A percentile compares a stretch with the other conserved stretches of the same genome.
Conservation (phyloP, 2,888 invertebrate genomes). For the Laothoe populi region DNA sequence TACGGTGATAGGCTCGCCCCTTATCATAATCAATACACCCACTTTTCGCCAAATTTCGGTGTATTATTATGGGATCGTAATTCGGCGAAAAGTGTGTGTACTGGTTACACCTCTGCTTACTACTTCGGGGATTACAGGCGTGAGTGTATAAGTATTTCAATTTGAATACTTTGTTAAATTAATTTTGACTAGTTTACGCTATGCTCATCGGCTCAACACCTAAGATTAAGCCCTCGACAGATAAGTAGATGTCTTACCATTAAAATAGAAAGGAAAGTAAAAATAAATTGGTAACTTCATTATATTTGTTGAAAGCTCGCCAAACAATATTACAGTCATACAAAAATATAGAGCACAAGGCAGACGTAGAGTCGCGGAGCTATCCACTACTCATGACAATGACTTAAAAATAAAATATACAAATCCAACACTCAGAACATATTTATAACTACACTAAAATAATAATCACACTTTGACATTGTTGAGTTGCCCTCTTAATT, state of each 20-base stretch:
- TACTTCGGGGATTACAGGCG: no score
- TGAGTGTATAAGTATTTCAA: no score
- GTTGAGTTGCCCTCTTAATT: conserved; percentile 80
- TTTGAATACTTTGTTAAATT: not conserved
- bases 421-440: conserved; percentile 70
- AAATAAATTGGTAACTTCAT: conserved; percentile 46
- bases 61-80: no score
- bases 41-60: no score
- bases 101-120: no score
- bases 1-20: no score
- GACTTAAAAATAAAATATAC: conserved; percentile 73
- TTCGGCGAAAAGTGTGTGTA: no score
- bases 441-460: conserved; percentile 73
- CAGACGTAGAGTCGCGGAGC: conserved; percentile 7
- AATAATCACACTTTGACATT: conserved; percentile 85
- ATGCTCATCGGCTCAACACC: not conserved
- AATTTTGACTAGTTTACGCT: conserved; percentile 14
- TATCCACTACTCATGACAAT: conserved; percentile 58
- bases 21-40: no score
- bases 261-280: conserved; percentile 32
- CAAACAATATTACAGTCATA: conserved; percentile 31
- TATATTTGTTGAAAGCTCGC: conserved; percentile 27
- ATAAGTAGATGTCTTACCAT: conserved; percentile 40
- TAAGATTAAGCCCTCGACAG: conserved; percentile 26
- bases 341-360: conserved; percentile 22